A percentile compares a stretch with the other conserved stretches of the same genome.
These are phyloP conservation scores for Thamnaconus septentrionalis DNA, from an alignment of 2,113 vertebrate species.

Conservation along the genomic window DNA sequence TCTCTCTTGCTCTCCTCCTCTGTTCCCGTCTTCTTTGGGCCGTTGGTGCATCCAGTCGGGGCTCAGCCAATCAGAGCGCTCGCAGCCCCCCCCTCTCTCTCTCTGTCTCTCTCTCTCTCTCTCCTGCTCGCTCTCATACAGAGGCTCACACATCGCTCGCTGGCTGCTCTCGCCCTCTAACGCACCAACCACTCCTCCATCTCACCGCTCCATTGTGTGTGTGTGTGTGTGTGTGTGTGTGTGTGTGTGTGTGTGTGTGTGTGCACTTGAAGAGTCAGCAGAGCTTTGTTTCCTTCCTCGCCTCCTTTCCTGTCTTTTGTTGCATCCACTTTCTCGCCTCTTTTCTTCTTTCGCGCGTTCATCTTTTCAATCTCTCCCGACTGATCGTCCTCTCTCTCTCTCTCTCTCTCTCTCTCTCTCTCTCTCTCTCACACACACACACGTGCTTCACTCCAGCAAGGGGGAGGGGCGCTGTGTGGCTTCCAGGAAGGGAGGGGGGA, in stretches of 20 bases:
- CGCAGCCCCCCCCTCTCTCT: not conserved
- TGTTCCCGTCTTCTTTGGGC: slow-evolving; percentile 47
- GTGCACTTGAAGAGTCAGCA: slow-evolving; percentile 50
- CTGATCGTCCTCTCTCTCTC: not conserved
- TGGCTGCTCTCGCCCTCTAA: slow-evolving; percentile 29
- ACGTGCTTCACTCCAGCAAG: not conserved
- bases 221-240: slow-evolving; percentile 22
- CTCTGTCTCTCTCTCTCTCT: slow-evolving; percentile 7
- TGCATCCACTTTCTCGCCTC: slow-evolving; percentile 30
- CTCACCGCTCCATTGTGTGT: slow-evolving; percentile 26
- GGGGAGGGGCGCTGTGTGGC: too few species aligned
- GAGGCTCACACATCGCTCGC: slow-evolving; percentile 28
- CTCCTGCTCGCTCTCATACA: slow-evolving; percentile 16
- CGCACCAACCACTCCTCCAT: slow-evolving; percentile 46
- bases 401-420: slow-evolving; percentile 1
- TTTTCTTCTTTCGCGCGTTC: slow-evolving; percentile 14
- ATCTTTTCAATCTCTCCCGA: not conserved
- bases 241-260: slow-evolving; percentile 28
- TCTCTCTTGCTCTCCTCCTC: slow-evolving; percentile 40
- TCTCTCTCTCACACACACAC: slow-evolving; percentile 30
- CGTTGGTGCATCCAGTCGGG: too few species aligned
- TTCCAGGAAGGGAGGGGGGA: slow-evolving; percentile 28
- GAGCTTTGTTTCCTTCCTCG: not conserved
- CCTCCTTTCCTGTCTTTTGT: slow-evolving; percentile 36
- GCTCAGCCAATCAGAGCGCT: not conserved